Evolutionary conservation across 2,797 vertebrate genomes (phyloP).

Genomic region (Cetoscarus ocellatus): DNA sequence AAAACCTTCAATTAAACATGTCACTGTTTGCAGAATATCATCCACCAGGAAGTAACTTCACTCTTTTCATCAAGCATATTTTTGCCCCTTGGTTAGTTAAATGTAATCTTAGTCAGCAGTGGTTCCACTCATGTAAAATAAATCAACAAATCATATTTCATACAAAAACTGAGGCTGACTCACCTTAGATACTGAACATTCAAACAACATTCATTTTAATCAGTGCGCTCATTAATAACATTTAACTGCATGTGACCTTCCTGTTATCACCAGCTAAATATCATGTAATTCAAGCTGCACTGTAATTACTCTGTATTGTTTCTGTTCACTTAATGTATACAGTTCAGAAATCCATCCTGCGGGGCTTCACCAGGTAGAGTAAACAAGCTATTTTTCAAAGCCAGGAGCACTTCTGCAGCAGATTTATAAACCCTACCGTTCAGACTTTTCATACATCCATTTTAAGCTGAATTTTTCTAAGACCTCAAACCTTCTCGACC

Average conservation of each 20-base stretch:
- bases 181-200: constrained; percentile 53
- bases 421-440: constrained; percentile 77
- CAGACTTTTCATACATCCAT: constrained; percentile 72
- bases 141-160: constrained; percentile 29
- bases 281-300: constrained; percentile 82
- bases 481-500: constrained; percentile 55
- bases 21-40: neutral
- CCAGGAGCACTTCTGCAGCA: constrained; percentile 61
- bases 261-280: constrained; percentile 80
- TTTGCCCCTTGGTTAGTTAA: neutral
- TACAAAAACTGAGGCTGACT: constrained; percentile 35
- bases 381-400: constrained; percentile 82
- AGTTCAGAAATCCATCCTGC: constrained; percentile 80
- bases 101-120: constrained; percentile 47
- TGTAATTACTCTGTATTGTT: constrained; percentile 81
- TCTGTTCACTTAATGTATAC: constrained; percentile 77
- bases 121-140: constrained; percentile 39
- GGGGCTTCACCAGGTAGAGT: constrained; percentile 66
- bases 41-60: neutral
- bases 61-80: constrained; percentile 8
- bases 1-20: neutral
- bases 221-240: constrained; percentile 80
- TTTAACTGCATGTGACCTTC: constrained; percentile 80
- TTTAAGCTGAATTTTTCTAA: constrained; percentile 65
- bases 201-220: constrained; percentile 74